Evolutionary conservation across 1,140 invertebrate genomes (phyloP).

Genomic region (Cardiocondyla obscurior): DNA sequence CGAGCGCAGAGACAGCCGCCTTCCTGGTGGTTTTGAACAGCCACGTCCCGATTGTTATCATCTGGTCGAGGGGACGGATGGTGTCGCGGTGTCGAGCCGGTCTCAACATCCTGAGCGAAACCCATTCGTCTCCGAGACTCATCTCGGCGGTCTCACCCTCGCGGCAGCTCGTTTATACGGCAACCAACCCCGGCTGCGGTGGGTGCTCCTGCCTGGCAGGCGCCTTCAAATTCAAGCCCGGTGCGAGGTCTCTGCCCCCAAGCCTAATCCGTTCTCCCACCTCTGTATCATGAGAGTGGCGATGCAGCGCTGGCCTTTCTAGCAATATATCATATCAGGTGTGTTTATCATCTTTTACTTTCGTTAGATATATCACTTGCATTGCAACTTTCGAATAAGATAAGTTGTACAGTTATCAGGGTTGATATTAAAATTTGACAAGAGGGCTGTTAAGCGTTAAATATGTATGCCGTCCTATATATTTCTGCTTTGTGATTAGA

Average conservation of each 20-base stretch:
- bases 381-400: not conserved
- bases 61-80: not conserved
- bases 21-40: conserved; percentile 11
- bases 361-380: not conserved
- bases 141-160: conserved; percentile 30
- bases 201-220: conserved; percentile 42
- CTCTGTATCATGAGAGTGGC: not conserved
- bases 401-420: not conserved
- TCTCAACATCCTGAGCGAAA: conserved; percentile 53
- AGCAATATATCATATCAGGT: not conserved
- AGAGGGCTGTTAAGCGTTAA: not conserved
- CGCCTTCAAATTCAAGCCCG: conserved; percentile 24
- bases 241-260: conserved; percentile 24
- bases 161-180: conserved; percentile 58
- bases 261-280: conserved; percentile 36
- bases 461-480: not conserved
- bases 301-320: not conserved
- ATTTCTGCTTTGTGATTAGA: not conserved
- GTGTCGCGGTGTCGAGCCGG: conserved; percentile 35
- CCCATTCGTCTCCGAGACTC: conserved; percentile 44
- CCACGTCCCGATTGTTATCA: conserved; percentile 51
- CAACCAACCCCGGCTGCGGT: conserved; percentile 19
- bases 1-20: not conserved
- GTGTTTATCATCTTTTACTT: not conserved
- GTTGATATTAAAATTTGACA: not conserved